Percentiles rank a stretch among this genome's conserved stretches.
Evolutionary conservation across 2,888 invertebrate genomes (phyloP).

Genomic region (Apamea monoglypha): DNA sequence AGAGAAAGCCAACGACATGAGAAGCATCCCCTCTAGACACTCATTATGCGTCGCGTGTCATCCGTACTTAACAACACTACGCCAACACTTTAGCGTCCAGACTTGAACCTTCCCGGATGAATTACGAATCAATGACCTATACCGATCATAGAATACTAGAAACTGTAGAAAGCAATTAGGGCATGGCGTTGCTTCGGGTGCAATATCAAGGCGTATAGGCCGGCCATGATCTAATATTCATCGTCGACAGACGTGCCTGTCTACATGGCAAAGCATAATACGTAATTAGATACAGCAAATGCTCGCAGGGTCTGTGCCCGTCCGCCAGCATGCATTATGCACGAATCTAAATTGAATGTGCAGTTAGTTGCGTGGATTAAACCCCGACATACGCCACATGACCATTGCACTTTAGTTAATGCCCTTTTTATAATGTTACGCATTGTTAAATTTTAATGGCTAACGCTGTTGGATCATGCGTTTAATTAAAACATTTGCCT

Average conservation of each 20-base stretch:
- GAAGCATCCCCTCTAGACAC: constrained; percentile 46
- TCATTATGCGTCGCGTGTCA: constrained; percentile 77
- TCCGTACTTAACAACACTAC: constrained; percentile 70
- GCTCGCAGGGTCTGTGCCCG: constrained; percentile 80
- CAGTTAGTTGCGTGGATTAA: constrained; percentile 85
- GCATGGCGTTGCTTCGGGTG: constrained; percentile 72
- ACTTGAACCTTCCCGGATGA: constrained; percentile 58
- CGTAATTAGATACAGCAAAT: constrained; percentile 89
- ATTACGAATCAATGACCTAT: constrained; percentile 36
- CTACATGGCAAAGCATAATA: constrained; percentile 88
- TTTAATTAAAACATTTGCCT: constrained; percentile 44
- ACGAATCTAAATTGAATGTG: constrained; percentile 88
- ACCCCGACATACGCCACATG: constrained; percentile 70
- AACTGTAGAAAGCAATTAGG: constrained; percentile 78
- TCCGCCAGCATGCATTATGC: constrained; percentile 85
- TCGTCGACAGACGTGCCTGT: constrained; percentile 84
- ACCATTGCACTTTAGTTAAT: constrained; percentile 69
- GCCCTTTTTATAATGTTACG: constrained; percentile 64
- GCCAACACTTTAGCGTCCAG: constrained; percentile 68
- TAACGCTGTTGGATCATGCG: constrained; percentile 36
- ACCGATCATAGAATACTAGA: constrained; percentile 39
- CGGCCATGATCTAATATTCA: constrained; percentile 88
- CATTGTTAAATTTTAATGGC: constrained; percentile 45
- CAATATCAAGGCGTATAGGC: constrained; percentile 80
- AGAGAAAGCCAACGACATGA: constrained; percentile 40